phyloP scores from a whole-genome alignment of 2,113 vertebrate species.

The Saguinus midas region DNA sequence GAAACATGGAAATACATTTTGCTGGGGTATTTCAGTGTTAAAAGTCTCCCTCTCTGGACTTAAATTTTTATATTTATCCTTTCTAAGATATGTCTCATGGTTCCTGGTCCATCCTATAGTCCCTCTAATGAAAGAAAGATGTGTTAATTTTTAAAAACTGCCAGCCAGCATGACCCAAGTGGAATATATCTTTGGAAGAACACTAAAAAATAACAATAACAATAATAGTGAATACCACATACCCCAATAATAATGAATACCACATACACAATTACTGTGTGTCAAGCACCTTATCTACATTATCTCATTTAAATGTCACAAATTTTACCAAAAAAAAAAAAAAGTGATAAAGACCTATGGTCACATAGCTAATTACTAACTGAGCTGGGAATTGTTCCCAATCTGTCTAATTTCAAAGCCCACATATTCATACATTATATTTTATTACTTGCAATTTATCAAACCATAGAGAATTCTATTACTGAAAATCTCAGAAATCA shows the following conservation, averaged over 20 bases:
- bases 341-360: neutral
- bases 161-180: neutral
- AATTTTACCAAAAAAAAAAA: conserved; percentile 37
- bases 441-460: conserved; percentile 67
- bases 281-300: neutral
- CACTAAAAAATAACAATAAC: neutral
- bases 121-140: neutral
- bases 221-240: neutral
- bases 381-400: conserved; percentile 44
- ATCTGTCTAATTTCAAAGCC: conserved; percentile 44
- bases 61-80: neutral
- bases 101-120: neutral
- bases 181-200: conserved; percentile 14
- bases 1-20: neutral
- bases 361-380: conserved; percentile 47
- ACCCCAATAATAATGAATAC: neutral
- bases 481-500: conserved; percentile 56
- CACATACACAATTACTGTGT: neutral
- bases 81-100: neutral
- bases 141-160: neutral
- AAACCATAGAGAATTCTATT: conserved; percentile 54
- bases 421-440: neutral
- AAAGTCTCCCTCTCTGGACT: neutral
- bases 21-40: neutral
- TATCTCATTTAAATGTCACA: conserved; percentile 44